phyloP scores from a whole-genome alignment of 2,113 vertebrate genomes.

The Periophthalmus modestus region DNA sequence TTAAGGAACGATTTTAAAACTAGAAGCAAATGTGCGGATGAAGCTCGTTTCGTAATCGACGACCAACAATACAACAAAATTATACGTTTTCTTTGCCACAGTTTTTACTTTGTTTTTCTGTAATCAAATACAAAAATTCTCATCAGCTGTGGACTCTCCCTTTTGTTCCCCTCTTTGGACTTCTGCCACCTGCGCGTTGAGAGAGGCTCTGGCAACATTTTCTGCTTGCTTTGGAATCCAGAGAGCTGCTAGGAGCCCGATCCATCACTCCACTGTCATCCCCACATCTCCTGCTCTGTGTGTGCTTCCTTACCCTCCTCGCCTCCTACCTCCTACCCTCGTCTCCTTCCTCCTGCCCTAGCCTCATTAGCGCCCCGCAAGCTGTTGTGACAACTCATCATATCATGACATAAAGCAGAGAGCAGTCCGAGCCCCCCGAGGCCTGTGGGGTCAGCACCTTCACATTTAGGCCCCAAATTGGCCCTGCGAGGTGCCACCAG shows the following conservation, averaged over 20 bases:
- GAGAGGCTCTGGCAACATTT: constrained; percentile 70
- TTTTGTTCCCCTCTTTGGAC: constrained; percentile 48
- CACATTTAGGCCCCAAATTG: constrained; percentile 78
- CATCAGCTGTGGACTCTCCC: constrained; percentile 8
- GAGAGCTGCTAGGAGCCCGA: constrained; percentile 69
- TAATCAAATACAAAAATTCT: constrained; percentile 14
- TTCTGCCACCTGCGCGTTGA: constrained; percentile 58
- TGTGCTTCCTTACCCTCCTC: constrained; percentile 21
- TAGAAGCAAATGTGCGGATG: too few species aligned
- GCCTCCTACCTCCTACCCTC: neutral
- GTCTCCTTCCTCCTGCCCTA: constrained; percentile 32
- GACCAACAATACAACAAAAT: too few species aligned
- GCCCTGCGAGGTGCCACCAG: constrained; percentile 74
- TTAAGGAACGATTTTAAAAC: too few species aligned
- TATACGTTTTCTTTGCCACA: constrained; percentile 17
- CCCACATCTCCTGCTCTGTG: constrained; percentile 34
- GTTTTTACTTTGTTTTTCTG: constrained; percentile 37
- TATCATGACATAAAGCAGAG: constrained; percentile 78
- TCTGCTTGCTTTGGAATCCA: constrained; percentile 78
- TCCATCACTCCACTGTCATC: constrained; percentile 78
- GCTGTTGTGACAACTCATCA: constrained; percentile 81
- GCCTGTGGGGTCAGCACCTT: constrained; percentile 74
- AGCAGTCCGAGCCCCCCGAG: constrained; percentile 62
- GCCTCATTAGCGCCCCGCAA: constrained; percentile 76
- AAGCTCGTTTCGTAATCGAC: too few species aligned